Conservation (phyloP, 2,888 invertebrate genomes). For the Pheosia gnoma region DNA sequence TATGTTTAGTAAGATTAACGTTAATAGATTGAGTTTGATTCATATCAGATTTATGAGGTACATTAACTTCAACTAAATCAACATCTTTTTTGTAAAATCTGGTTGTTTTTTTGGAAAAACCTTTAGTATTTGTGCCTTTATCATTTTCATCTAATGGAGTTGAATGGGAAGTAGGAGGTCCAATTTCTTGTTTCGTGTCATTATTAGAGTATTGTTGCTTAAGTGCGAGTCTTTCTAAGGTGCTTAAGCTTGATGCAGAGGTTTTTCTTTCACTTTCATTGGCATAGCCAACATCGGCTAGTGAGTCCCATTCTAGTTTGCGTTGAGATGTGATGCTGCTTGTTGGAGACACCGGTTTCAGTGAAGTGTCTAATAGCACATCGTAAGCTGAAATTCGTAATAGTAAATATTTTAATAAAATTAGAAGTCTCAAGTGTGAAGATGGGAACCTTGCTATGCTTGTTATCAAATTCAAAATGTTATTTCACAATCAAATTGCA, state of each 20-base stretch:
- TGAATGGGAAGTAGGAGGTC: constrained; percentile 81
- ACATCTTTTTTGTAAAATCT: constrained; percentile 70
- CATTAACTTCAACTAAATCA: constrained; percentile 68
- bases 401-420: neutral
- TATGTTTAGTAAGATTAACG: constrained; percentile 77
- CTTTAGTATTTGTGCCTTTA: constrained; percentile 61
- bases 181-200: constrained; percentile 66
- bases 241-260: constrained; percentile 80
- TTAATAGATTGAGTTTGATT: constrained; percentile 62
- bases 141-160: constrained; percentile 74
- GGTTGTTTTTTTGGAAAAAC: constrained; percentile 60
- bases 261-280: constrained; percentile 83
- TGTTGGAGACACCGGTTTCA: constrained; percentile 86
- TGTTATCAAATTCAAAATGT: too few relatives aligned
- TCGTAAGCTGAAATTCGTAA: constrained; percentile 65
- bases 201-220: constrained; percentile 77
- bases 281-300: constrained; percentile 93
- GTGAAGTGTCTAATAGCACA: constrained; percentile 65
- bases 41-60: constrained; percentile 54
- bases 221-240: constrained; percentile 86
- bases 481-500: too few relatives aligned
- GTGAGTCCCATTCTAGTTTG: constrained; percentile 94
- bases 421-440: neutral
- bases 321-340: constrained; percentile 89
- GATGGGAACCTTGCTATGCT: too few relatives aligned